Evolutionary conservation across 2,888 invertebrate genomes (phyloP).

Genomic region (Ormyrus nitidulus): DNA sequence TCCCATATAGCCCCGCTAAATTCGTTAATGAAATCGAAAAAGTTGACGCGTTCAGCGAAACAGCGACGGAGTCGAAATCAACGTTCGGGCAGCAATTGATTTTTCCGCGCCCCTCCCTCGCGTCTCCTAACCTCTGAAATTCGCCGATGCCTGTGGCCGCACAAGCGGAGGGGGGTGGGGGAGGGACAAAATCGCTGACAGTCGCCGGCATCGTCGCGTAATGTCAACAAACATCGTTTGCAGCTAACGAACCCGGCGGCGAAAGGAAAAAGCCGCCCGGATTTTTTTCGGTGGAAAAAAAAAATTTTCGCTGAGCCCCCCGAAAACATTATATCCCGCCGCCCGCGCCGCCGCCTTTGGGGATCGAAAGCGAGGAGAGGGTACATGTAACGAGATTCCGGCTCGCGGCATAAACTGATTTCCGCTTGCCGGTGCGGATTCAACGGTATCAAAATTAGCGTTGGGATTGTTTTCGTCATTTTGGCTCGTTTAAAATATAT

Average conservation of each 20-base stretch:
- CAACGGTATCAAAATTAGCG: conserved; percentile 59
- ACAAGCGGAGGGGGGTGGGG: not conserved
- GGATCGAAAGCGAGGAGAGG: not conserved
- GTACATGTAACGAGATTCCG: conserved; percentile 37
- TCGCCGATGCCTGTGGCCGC: conserved; percentile 6
- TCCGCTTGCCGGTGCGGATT: conserved; percentile 39
- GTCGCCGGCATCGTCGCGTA: not conserved
- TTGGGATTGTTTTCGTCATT: conserved; percentile 59
- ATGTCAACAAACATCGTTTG: conserved; percentile 42
- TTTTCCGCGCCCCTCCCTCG: conserved; percentile 3
- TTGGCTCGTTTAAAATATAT: conserved; percentile 60
- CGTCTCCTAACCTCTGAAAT: conserved; percentile 1
- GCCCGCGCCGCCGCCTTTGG: no score
- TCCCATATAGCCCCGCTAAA: conserved; percentile 10
- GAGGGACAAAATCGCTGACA: conserved; percentile 25
- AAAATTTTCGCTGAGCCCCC: not conserved
- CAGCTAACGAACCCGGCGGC: conserved; percentile 26
- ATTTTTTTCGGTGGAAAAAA: not conserved
- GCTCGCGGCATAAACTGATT: conserved; percentile 52
- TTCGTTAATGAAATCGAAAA: conserved; percentile 41
- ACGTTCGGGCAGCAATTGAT: conserved; percentile 30
- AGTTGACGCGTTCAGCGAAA: conserved; percentile 39
- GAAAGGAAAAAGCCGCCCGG: not conserved
- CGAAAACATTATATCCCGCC: no score
- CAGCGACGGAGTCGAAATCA: not conserved